Evolutionary conservation across 2,888 invertebrate genomes (phyloP), one percentile per base, ranked within the genome.

Genomic region (Leptinotarsa juncta): DNA sequence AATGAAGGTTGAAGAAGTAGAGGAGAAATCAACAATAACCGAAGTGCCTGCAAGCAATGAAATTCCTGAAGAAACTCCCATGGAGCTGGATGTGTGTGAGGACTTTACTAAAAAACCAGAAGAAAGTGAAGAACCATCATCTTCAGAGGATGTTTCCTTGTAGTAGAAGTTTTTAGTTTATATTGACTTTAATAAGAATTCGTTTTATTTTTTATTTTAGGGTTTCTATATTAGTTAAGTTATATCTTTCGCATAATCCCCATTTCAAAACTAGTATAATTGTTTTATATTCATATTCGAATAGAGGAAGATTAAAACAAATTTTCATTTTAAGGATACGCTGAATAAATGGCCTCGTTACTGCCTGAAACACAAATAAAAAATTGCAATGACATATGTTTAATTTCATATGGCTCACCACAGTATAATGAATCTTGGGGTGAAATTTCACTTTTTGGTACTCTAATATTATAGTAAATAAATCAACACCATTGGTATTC

Each of bases 1-100:
- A 72, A 70, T 82, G 5, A 53, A 62, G 14, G 78, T 81, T 62
- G 74, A 74, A 55, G 50, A 74, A 81, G 69, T 70, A 16, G 78
- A 81, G 15, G 73, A 70, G 48, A 55, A 74, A 79, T 71, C 85
- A 80, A 72, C 81, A 76, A 74, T 81, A 77, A 15, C 65, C 18
- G 51, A 72, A 65, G 70, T 69, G 73, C 78, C 49, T n/a, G 67
- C 67, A 72, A 60, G 57, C 18, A 70, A 65, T 32, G 55, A 67
- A 55, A 70, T 71, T 48, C 12, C 66, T 26, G 72, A 75, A 20
- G 68, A 68, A n/a, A 71, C 74, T 50, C 53, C 70, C 23, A 53
- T 60, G 62, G 65, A 69, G 42, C 42, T 72, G 42, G 75, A 73
- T 67, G 62, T 73, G 65, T 65, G 50, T 42, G 74, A 77, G 42